These are phyloP conservation scores for Psittacula echo DNA, from an alignment of 2,797 vertebrate species.

Conservation along the genomic window DNA sequence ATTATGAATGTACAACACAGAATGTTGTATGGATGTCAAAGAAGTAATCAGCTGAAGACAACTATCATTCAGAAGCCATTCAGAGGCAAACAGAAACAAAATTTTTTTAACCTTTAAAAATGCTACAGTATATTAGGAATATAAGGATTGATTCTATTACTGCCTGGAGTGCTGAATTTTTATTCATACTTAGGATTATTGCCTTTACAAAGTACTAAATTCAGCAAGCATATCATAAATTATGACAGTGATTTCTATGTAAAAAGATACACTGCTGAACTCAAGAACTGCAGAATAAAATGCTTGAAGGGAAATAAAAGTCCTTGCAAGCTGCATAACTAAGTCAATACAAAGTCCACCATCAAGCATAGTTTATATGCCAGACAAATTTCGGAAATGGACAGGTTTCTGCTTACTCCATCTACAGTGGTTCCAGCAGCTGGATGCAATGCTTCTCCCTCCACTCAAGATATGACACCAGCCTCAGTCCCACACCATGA, in stretches of 20 bases:
- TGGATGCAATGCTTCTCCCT: neutral
- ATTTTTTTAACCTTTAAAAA: slow-evolving; percentile 18
- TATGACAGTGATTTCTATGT: slow-evolving; percentile 11
- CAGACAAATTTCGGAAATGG: neutral
- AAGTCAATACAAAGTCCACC: neutral
- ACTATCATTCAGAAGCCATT: slow-evolving; percentile 52
- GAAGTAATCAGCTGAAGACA: slow-evolving; percentile 44
- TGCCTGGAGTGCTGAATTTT: slow-evolving; percentile 38
- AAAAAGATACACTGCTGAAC: neutral
- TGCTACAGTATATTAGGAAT: slow-evolving; percentile 16
- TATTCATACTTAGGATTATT: slow-evolving; percentile 60
- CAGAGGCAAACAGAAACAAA: neutral
- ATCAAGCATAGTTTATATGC: neutral
- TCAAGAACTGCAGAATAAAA: neutral
- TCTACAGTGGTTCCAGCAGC: neutral
- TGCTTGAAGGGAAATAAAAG: neutral
- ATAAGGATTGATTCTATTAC: slow-evolving; percentile 38
- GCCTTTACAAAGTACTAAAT: slow-evolving; percentile 53
- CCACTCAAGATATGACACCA: too few species aligned
- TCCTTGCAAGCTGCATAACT: neutral
- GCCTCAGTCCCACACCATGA: neutral
- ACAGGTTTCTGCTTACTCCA: neutral
- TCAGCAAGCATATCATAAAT: slow-evolving; percentile 36
- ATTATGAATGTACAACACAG: slow-evolving; percentile 21
- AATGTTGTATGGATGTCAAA: slow-evolving; percentile 39